Evolutionary conservation across 2,888 invertebrate species (phyloP), one percentile per base, ranked within the genome.

Genomic region (Patella depressa): DNA sequence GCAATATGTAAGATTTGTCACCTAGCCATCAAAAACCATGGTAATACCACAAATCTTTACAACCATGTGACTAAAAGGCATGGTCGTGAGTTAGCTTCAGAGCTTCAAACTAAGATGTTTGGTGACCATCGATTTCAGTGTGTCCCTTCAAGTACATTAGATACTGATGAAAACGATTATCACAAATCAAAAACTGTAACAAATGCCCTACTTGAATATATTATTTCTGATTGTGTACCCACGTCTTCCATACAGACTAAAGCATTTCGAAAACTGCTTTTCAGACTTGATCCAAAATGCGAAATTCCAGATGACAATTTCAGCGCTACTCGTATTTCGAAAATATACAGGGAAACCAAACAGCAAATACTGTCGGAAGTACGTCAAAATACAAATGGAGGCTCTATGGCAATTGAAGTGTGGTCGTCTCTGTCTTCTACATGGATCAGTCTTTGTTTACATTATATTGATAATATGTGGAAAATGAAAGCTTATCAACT

Each of bases 11-110:
- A 65, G 24, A 65, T 65, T 65, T 65, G 65, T 19, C 24, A 24
- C 24, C 19, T 65, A 24, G 65, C 65, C 65, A 65, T 65, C 24
- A 65, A 65, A 65, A 65, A 65, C 24, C 65, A 65, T 65, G 65
- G 65, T 4, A 65, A 65, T 24, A 65, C 65, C 19, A 65, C 65
- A 65, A 65, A 65, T 15, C 65, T 65, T 24, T 65, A 65, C 24
- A 65, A 65, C 24, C 65, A 65, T 24, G 24, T 65, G 19, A 65
- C 65, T 24, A 65, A 65, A 65, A 65, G 65, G 65, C 65, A 65
- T 65, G 65, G 65, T 3, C 65, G 65, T 11, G 65, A 65, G 24
- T 24, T 65, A 7, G 65, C 65, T 65, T 65, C 24, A 24, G 65
- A 65, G 11, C 24, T 65, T 19, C 65, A 24, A 24, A 65, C 65